Base-by-base conservation (phyloP, 2,888 invertebrate genomes). In the Cataglyphis albicans region DNA sequence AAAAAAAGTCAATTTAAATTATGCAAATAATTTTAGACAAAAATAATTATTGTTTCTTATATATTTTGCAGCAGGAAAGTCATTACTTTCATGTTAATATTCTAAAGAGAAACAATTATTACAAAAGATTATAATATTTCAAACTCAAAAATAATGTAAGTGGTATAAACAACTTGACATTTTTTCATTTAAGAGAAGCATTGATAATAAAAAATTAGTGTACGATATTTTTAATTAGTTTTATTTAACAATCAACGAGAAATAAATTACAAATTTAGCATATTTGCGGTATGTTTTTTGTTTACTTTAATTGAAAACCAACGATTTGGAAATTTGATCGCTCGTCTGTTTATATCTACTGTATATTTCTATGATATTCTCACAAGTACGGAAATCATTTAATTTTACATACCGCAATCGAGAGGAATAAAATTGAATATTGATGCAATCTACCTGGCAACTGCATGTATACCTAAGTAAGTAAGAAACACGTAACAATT, bases 371-470 rank as follows among this genome's bases (percentile, higher is more conserved):
- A 55, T 21, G 55, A 55, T 21, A 55, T 48, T 25, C 18, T 72
- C 12, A 6, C 6, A 21, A 57, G 0, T 59, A 72, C 18, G 10
- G 18, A 29, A 57, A 25, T 6, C 6, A 25, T 72, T 72, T 38
- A 25, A 72, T 73, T 18, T 10, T 38, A 61, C 25, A 55, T 5
- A 25, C 55, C 21, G n/a, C 59, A 18, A 6, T 61, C 41, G 5
- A 41, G 5, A 59, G 41, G n/a, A 73, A 59, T 73, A 73, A 73
- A 73, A 59, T 59, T 25, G n/a, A n/a, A n/a, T 41, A 61, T 61
- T n/a, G n/a, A 59, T 25, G 29, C 29, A n/a, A 38, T 25, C 41
- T 59, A 10, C 29, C 12, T 63, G 10, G n/a, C 6, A 64, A 48
- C 44, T 48, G n/a, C 10, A 21, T 35, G 12, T 52, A 21, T 64